These are phyloP conservation scores for Adineta ricciae DNA, from an alignment of 2,888 invertebrate species.

Conservation along the genomic window DNA sequence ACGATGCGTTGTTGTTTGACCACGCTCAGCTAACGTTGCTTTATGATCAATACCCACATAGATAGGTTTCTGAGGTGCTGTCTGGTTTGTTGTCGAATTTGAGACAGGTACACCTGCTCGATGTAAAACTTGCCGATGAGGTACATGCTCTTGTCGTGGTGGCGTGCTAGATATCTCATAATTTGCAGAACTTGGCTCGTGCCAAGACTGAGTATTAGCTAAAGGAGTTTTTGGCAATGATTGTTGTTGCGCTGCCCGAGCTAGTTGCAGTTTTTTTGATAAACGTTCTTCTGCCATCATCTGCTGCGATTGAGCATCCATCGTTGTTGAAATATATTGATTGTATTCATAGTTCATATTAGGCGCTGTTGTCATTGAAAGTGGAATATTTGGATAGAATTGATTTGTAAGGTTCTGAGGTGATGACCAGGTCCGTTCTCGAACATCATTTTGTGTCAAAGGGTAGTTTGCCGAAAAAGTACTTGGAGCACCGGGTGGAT, in stretches of 20 bases:
- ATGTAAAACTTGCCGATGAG: neutral
- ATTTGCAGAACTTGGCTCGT: neutral
- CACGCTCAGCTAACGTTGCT: neutral
- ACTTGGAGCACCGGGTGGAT: neutral
- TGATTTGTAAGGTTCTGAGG: neutral
- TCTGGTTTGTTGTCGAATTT: neutral
- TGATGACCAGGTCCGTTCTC: neutral
- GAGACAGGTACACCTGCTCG: neutral
- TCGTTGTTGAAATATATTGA: neutral
- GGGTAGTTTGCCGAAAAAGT: neutral
- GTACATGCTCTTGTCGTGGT: neutral
- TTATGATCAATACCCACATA: slow-evolving; percentile 14
- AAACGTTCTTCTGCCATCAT: neutral
- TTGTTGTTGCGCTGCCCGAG: neutral
- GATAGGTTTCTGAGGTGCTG: neutral
- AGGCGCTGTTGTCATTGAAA: neutral
- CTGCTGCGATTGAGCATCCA: neutral
- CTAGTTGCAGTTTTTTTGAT: neutral
- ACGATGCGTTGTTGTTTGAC: neutral
- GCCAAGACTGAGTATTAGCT: neutral
- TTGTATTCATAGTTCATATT: neutral
- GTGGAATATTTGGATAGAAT: neutral
- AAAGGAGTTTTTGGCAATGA: neutral
- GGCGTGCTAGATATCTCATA: neutral
- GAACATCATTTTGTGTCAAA: neutral